phyloP scores from a whole-genome alignment of 2,888 invertebrate species.

The Drosophila hawaiiensis region DNA sequence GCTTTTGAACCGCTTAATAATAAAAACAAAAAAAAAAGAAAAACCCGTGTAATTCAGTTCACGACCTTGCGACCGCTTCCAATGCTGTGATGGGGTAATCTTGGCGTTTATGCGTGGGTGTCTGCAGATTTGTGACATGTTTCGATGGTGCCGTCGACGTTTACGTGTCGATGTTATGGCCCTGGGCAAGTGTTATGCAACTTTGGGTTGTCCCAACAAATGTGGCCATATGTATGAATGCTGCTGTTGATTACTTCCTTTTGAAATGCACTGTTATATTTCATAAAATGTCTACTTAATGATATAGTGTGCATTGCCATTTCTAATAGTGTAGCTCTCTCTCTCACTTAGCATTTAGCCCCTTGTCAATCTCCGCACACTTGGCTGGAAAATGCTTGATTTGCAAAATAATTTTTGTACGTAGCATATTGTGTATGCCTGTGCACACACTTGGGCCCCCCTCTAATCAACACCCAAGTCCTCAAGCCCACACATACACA shows the following conservation, averaged over 20 bases:
- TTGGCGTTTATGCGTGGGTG: conserved; percentile 30
- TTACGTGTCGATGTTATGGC: conserved; percentile 31
- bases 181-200: conserved; percentile 45
- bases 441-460: conserved; percentile 26
- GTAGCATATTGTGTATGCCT: conserved; percentile 18
- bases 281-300: conserved; percentile 1
- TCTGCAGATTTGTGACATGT: conserved; percentile 38
- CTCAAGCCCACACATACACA: conserved; percentile 7
- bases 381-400: conserved; percentile 72
- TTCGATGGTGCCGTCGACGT: conserved; percentile 6
- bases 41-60: conserved; percentile 49
- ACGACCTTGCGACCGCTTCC: conserved; percentile 53
- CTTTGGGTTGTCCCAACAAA: conserved; percentile 2
- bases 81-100: conserved; percentile 45
- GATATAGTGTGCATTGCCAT: conserved; percentile 23
- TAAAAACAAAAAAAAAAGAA: conserved; percentile 20
- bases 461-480: not conserved
- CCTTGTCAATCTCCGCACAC: conserved; percentile 35
- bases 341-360: conserved; percentile 21
- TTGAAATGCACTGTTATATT: conserved; percentile 10
- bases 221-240: conserved; percentile 12
- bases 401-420: conserved; percentile 68
- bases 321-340: conserved; percentile 8
- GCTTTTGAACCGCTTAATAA: conserved; percentile 61
- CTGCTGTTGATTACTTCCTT: conserved; percentile 25